phyloP scores from a whole-genome alignment of 2,888 invertebrate genomes.

The Elysia crispata region DNA sequence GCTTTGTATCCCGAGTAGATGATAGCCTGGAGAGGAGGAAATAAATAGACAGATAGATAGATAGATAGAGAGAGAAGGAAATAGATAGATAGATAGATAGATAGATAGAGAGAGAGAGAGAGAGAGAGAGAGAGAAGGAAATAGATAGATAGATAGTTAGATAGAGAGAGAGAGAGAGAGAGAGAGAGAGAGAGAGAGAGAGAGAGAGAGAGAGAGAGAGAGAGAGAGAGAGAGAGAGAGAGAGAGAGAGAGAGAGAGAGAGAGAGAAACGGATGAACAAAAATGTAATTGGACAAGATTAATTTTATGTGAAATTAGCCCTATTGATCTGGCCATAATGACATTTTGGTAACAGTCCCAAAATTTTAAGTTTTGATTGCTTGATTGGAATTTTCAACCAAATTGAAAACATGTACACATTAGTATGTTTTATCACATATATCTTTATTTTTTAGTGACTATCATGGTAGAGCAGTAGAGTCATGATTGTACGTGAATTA shows the following conservation, averaged over 20 bases:
- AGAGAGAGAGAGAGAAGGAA: no score
- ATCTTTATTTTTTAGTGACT: no score
- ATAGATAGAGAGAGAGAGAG: no score
- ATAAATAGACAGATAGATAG: background rate
- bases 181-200: constrained; percentile 30
- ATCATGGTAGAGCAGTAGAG: no score
- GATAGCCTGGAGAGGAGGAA: background rate
- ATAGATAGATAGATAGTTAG: no score
- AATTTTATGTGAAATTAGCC: background rate
- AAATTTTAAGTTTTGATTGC: no score
- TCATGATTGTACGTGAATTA: no score
- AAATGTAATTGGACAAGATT: background rate
- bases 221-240: background rate
- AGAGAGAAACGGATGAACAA: background rate
- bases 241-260: background rate
- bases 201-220: constrained; percentile 11
- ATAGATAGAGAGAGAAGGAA: background rate
- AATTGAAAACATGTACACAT: no score
- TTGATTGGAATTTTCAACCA: no score
- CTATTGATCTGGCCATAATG: no score
- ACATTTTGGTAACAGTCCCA: no score
- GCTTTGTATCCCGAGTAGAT: constrained; percentile 13
- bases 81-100: background rate
- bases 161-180: constrained; percentile 10
- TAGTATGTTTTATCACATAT: no score